Percentiles rank a stretch among this genome's conserved stretches.
These are phyloP conservation scores for Odontothrips loti DNA, from an alignment of 2,888 invertebrate genomes.

Conservation along the genomic window DNA sequence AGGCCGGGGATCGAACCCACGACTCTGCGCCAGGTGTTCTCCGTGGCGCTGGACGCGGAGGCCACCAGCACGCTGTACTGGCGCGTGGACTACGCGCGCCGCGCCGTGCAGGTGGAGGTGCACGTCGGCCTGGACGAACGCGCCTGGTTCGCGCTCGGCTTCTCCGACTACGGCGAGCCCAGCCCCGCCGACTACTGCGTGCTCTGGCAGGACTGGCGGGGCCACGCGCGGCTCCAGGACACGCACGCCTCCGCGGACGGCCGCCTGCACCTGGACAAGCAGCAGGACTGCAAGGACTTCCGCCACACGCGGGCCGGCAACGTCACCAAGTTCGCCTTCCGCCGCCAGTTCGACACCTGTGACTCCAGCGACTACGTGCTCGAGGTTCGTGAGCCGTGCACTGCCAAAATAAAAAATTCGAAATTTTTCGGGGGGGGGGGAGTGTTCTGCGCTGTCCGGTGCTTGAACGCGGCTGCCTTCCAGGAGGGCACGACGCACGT, in stretches of 20 bases:
- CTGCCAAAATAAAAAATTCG: too few species aligned
- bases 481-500: conserved; percentile 87
- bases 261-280: conserved; percentile 58
- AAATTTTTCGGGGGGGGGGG: too few species aligned
- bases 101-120: conserved; percentile 51
- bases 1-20: too few species aligned
- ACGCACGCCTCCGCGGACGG: conserved; percentile 65
- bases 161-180: conserved; percentile 73
- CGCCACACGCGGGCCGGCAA: conserved; percentile 45
- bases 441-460: too few species aligned
- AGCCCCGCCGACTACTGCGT: conserved; percentile 77
- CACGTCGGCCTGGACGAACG: conserved; percentile 43
- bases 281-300: conserved; percentile 68
- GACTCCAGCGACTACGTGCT: conserved; percentile 70
- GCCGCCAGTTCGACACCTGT: conserved; percentile 79
- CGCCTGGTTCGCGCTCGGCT: conserved; percentile 78
- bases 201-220: conserved; percentile 68
- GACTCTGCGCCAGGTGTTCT: conserved; percentile 41
- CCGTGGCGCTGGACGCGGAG: conserved; percentile 47
- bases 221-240: conserved; percentile 62
- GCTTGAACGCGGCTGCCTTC: neutral
- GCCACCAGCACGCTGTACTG: conserved; percentile 49
- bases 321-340: conserved; percentile 67
- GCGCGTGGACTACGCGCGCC: conserved; percentile 48
- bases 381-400: conserved; percentile 53